A percentile compares a stretch with the other conserved stretches of the same genome.
Conservation (phyloP, 1,140 invertebrate genomes). For the Archegozetes longisetosus region DNA sequence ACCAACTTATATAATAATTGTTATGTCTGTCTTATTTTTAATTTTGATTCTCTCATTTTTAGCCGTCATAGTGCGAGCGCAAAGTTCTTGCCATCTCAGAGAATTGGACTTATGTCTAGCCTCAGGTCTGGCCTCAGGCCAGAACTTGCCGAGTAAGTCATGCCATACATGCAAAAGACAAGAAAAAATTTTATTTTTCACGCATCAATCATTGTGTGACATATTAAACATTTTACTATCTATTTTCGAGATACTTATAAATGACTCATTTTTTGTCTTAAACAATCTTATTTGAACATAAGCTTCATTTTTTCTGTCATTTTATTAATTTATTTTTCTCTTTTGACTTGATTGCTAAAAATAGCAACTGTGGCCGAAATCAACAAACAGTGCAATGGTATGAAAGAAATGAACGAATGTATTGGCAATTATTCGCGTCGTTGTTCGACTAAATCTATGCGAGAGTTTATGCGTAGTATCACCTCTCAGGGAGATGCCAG, state of each 20-base stretch:
- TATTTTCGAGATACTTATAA: too few species aligned
- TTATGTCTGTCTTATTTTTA: too few species aligned
- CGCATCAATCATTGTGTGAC: too few species aligned
- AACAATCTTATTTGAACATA: too few species aligned
- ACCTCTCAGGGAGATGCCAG: conserved; percentile 7
- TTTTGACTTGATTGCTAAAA: not conserved
- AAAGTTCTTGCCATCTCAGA: conserved; percentile 18
- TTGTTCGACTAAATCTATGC: conserved; percentile 13
- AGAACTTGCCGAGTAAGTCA: conserved; percentile 12
- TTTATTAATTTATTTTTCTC: conserved; percentile 3
- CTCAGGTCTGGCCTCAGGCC: conserved; percentile 16
- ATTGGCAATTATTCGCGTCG: conserved; percentile 12
- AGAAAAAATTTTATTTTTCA: too few species aligned
- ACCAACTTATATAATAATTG: not conserved
- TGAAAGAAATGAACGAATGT: conserved; percentile 14
- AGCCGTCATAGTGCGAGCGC: conserved; percentile 4
- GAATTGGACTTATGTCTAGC: conserved; percentile 19
- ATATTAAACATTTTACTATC: too few species aligned
- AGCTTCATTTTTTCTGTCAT: too few species aligned
- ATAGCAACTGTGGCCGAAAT: conserved; percentile 10
- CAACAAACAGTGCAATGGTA: conserved; percentile 12
- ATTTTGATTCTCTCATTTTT: not conserved
- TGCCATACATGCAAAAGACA: too few species aligned
- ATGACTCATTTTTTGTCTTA: too few species aligned
- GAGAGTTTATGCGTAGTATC: conserved; percentile 5